Conservation (phyloP, 2,797 vertebrate genomes). For the Okamejei kenojei region DNA sequence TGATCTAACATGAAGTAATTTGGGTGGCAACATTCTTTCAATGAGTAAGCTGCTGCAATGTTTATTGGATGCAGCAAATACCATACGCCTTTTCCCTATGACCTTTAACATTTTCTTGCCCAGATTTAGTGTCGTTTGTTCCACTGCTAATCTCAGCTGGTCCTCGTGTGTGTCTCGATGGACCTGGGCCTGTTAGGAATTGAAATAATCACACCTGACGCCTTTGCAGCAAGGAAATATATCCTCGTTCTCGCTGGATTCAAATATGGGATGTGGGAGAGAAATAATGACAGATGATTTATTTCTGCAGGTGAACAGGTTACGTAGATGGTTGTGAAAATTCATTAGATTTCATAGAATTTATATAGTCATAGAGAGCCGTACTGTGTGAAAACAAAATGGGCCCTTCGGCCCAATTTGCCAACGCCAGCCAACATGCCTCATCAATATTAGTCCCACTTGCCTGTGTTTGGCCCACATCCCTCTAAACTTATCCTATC, state of each 20-base stretch:
- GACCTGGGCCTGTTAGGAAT: not conserved
- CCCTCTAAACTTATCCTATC: too few species aligned
- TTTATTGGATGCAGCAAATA: not conserved
- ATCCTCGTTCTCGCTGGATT: not conserved
- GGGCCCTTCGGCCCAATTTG: too few species aligned
- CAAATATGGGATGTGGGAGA: not conserved
- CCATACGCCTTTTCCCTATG: not conserved
- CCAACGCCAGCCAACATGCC: too few species aligned
- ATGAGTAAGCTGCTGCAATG: not conserved
- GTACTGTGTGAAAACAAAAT: too few species aligned
- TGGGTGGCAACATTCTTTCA: not conserved
- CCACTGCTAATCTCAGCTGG: not conserved
- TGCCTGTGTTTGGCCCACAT: too few species aligned
- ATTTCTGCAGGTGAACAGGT: not conserved
- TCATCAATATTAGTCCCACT: too few species aligned
- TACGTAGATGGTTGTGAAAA: not conserved
- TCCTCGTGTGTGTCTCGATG: not conserved
- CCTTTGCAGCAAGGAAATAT: not conserved
- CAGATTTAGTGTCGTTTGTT: not conserved
- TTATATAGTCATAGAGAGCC: too few species aligned
- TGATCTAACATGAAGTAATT: not conserved
- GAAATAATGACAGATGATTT: not conserved
- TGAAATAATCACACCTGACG: not conserved
- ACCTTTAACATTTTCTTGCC: not conserved
- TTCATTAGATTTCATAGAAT: not conserved